A percentile compares a stretch with the other conserved stretches of the same genome.
These are phyloP conservation scores for Erpornis zantholeuca DNA, from an alignment of 2,113 vertebrate genomes.

Conservation along the genomic window DNA sequence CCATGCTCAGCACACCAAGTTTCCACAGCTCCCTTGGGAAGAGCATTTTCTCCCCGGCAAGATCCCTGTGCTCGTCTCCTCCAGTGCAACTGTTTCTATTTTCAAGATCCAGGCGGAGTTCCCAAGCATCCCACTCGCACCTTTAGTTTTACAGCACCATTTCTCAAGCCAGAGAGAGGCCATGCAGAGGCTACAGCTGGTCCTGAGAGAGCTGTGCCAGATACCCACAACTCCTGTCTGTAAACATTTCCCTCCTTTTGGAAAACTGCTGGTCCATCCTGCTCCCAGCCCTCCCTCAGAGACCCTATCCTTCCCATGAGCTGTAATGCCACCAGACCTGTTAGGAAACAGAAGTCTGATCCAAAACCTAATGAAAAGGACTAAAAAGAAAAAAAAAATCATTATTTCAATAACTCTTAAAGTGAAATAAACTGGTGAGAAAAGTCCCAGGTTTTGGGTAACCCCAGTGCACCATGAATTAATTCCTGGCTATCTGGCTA, in stretches of 20 bases:
- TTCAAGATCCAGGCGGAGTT: background rate
- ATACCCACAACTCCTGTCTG: background rate
- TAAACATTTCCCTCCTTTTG: background rate
- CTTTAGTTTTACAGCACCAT: background rate
- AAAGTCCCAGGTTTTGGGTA: background rate
- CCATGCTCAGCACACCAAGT: fast-evolving
- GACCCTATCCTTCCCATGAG: background rate
- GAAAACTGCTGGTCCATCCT: background rate
- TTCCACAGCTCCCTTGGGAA: background rate
- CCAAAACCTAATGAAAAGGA: background rate
- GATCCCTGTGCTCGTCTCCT: background rate
- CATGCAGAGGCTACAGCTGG: background rate
- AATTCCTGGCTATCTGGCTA: background rate
- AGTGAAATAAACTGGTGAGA: background rate
- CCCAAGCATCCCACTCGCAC: background rate
- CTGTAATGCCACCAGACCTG: background rate
- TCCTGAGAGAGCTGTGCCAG: background rate
- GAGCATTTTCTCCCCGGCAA: fast-evolving
- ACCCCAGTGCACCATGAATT: background rate
- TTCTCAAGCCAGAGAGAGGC: background rate
- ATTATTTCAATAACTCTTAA: background rate
- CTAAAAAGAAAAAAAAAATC: fast-evolving
- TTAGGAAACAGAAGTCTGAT: background rate
- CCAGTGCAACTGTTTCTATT: background rate
- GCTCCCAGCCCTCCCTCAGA: background rate